phyloP scores from a whole-genome alignment of 1,140 invertebrate genomes.

The Macrobrachium nipponense region DNA sequence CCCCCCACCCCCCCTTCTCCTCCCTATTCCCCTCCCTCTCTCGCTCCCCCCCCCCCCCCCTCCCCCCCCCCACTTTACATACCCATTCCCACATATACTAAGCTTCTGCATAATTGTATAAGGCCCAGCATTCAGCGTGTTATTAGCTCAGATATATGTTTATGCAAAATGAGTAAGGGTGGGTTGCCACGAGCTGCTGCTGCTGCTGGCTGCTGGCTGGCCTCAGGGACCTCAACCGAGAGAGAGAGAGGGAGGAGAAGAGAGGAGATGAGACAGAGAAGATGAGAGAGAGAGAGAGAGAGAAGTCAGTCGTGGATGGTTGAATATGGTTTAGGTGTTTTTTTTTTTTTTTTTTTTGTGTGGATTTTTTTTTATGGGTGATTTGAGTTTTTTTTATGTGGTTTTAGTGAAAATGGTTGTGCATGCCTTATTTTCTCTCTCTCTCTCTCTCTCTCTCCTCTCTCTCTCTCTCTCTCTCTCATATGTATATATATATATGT shows the following conservation, averaged over 20 bases:
- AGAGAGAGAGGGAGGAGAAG: not conserved
- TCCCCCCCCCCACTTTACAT: not conserved
- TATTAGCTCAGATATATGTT: too few species aligned
- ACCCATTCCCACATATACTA: too few species aligned
- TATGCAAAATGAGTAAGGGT: too few species aligned
- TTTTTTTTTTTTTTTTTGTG: not conserved
- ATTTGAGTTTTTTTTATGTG: too few species aligned
- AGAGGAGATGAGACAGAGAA: not conserved
- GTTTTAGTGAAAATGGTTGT: too few species aligned
- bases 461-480: too few species aligned
- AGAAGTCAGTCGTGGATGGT: not conserved
- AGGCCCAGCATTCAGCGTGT: too few species aligned
- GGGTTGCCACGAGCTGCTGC: too few species aligned
- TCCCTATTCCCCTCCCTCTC: constrained; percentile 5
- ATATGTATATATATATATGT: too few species aligned
- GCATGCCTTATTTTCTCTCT: too few species aligned
- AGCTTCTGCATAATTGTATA: not conserved
- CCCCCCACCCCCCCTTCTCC: not conserved
- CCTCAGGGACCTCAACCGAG: not conserved
- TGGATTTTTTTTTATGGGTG: not conserved
- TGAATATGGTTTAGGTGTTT: not conserved
- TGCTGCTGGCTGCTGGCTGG: too few species aligned
- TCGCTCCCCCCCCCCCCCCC: constrained; percentile 3
- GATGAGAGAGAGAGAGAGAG: constrained; percentile 2
- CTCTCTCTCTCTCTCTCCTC: too few species aligned